These are phyloP conservation scores for Julus scanicus DNA, from an alignment of 2,888 invertebrate genomes.

Conservation along the genomic window DNA sequence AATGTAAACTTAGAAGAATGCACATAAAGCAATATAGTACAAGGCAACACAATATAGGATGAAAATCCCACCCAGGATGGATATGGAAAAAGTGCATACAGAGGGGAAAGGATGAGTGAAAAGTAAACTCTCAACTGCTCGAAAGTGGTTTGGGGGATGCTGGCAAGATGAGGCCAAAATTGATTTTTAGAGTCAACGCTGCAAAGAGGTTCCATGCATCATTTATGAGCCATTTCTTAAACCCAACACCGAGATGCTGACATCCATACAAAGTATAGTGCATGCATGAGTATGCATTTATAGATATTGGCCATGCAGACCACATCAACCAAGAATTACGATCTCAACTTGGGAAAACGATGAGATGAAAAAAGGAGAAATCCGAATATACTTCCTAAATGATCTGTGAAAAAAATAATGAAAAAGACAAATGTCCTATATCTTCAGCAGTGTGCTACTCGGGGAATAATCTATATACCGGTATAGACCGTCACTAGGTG, in stretches of 20 bases:
- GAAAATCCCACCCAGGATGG: not conserved
- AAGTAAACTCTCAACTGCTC: conserved; percentile 32
- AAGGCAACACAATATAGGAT: conserved; percentile 1
- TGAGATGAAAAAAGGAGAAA: conserved; percentile 40
- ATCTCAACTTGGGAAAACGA: conserved; percentile 37
- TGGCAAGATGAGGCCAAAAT: conserved; percentile 45
- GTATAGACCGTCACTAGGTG: conserved; percentile 3
- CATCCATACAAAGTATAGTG: conserved; percentile 39
- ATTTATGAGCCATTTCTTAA: conserved; percentile 47
- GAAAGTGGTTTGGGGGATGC: conserved; percentile 45
- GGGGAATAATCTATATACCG: conserved; percentile 9
- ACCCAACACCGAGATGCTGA: conserved; percentile 43
- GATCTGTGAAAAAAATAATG: conserved; percentile 47
- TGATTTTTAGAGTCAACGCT: conserved; percentile 47
- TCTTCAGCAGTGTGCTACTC: not conserved
- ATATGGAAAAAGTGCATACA: not conserved
- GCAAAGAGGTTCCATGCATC: conserved; percentile 47
- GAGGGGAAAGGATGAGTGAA: not conserved
- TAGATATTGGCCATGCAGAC: conserved; percentile 45
- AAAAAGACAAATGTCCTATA: conserved; percentile 43
- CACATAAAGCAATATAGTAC: conserved; percentile 13
- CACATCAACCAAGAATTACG: conserved; percentile 47
- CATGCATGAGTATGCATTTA: conserved; percentile 45
- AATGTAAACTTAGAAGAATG: conserved; percentile 43
- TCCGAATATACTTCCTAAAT: conserved; percentile 44